Base-by-base conservation (phyloP, 2,797 vertebrate genomes). In the Miichthys miiuy region DNA sequence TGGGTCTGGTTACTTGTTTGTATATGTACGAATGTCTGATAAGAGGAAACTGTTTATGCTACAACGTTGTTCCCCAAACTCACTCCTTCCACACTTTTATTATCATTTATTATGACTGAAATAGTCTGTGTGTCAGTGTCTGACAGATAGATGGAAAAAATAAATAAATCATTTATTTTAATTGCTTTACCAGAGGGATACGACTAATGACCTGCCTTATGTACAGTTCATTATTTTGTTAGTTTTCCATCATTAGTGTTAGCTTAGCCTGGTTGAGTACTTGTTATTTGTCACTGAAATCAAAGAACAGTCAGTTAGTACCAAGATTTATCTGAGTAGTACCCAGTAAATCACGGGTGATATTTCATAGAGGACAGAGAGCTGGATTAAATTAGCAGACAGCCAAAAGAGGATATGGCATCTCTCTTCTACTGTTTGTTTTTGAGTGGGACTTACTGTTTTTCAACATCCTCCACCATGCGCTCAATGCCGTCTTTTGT, bases 391-490 rank as follows among this genome's bases (percentile, higher is more conserved):
- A 80, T 73, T 2, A 67, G 10, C 5, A 14, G n/a, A 54, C 10
- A 18, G 54, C 67, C 34, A 50, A 25, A 25, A 58, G 17, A 78
- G 34, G 25, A 79, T 7, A 41, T 6, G 4, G 52, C 18, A 21
- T 23, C n/a, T 44, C 20, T 42, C 16, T 30, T 64, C 51, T 17
- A 12, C 41, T 18, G 41, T 68, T 17, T 13, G 16, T 27, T 78
- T 34, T 52, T 9, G 27, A 72, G 52, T 25, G 34, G 21, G 38
- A 96, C 98, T 97, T 93, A 99, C 98, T 99, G 98, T 87, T 97
- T 99, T 77, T 99, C 98, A 42, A 99, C 96, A 64, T 99, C 97
- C 0, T 96, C 92, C 60, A 98, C 98, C 97, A 99, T 98, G 77
- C 96, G 97, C 70, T 99, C 97, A 21, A 99, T 85, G 10, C 97